Percentiles rank a stretch among this genome's conserved stretches.
phyloP scores from a whole-genome alignment of 2,888 invertebrate genomes.

The Agrotis segetum region DNA sequence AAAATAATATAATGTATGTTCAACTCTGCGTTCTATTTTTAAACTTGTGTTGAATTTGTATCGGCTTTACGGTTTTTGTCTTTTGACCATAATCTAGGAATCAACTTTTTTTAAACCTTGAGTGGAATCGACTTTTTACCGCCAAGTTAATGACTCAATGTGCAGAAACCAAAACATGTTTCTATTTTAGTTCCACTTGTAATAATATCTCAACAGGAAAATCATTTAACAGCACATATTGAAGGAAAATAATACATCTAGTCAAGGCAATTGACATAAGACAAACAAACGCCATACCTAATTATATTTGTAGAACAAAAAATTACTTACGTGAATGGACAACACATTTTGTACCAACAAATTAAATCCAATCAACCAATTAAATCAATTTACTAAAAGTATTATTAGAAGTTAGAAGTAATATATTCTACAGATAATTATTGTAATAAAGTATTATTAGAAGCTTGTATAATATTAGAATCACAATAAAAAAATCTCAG shows the following conservation, averaged over 20 bases:
- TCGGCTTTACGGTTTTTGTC: constrained; percentile 1
- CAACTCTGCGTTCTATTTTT: constrained; percentile 1
- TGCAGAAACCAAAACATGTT: neutral
- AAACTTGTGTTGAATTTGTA: constrained; percentile 4
- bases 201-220: constrained; percentile 37
- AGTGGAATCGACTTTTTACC: neutral
- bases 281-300: constrained; percentile 13
- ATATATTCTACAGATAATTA: too few species aligned
- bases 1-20: neutral
- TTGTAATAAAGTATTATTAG: neutral
- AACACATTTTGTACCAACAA: neutral
- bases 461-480: neutral
- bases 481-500: constrained; percentile 1
- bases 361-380: neutral
- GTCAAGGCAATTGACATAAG: constrained; percentile 21
- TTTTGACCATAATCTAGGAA: too few species aligned
- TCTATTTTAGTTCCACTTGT: constrained; percentile 12
- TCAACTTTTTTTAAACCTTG: too few species aligned
- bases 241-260: constrained; percentile 31
- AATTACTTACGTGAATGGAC: constrained; percentile 13
- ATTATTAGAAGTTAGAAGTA: too few species aligned
- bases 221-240: constrained; percentile 12
- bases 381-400: too few species aligned
- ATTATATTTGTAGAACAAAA: constrained; percentile 32
- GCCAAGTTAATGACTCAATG: neutral